Conservation (phyloP, 2,888 invertebrate species). For the Tupiocoris notatus region DNA sequence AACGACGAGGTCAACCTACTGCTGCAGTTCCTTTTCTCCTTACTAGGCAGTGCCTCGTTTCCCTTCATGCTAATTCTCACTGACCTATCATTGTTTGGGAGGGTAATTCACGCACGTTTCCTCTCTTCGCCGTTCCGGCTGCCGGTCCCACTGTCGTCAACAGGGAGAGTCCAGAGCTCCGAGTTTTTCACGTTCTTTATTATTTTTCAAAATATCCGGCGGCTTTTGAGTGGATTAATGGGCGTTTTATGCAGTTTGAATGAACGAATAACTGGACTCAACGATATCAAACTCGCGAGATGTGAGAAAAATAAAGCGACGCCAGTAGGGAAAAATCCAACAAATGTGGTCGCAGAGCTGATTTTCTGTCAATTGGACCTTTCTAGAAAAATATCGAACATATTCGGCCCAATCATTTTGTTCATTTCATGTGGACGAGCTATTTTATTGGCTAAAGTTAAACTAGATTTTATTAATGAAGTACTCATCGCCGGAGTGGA, state of each 20-base stretch:
- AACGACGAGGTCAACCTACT: neutral
- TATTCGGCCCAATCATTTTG: too few species aligned
- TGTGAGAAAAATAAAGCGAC: too few species aligned
- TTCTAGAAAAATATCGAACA: too few species aligned
- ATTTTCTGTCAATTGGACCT: too few species aligned
- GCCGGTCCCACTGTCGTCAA: neutral
- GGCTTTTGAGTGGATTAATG: neutral
- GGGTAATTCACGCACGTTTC: constrained; percentile 36
- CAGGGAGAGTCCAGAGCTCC: neutral
- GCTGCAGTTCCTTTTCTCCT: neutral
- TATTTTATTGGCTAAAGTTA: too few species aligned
- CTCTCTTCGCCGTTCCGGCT: neutral
- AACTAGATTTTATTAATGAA: too few species aligned
- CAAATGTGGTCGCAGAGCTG: too few species aligned
- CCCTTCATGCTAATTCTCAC: constrained; percentile 33
- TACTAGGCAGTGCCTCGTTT: neutral
- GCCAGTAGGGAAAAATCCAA: too few species aligned
- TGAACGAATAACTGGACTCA: too few species aligned
- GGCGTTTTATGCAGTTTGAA: neutral
- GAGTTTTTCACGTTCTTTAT: neutral
- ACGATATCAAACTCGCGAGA: too few species aligned
- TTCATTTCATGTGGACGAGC: too few species aligned
- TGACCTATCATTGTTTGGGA: constrained; percentile 34
- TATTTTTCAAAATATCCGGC: neutral
- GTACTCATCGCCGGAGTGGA: too few species aligned